Evolutionary conservation across 2,797 vertebrate species (phyloP).

Genomic region (Aulostomus chinensis): DNA sequence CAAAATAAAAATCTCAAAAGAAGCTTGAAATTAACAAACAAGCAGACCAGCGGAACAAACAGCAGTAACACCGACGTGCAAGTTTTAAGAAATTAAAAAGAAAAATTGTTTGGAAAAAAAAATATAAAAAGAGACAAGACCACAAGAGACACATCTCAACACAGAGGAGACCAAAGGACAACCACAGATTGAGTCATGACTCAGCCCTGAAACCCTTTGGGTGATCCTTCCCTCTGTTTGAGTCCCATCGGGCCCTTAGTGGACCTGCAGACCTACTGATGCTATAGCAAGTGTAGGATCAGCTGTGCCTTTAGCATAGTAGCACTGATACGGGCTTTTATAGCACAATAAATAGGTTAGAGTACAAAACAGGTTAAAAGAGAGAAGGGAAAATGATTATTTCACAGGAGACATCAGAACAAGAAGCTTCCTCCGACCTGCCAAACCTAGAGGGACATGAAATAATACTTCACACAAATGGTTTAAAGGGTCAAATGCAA

Average conservation of each 20-base stretch:
- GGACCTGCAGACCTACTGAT: constrained; percentile 59
- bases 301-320: constrained; percentile 54
- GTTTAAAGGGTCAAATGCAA: background rate
- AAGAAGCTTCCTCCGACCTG: constrained; percentile 37
- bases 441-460: constrained; percentile 44
- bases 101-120: constrained; percentile 38
- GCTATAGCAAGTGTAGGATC: constrained; percentile 43
- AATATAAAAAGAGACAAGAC: constrained; percentile 68
- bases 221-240: constrained; percentile 67
- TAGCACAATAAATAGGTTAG: constrained; percentile 27
- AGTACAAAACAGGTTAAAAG: constrained; percentile 48
- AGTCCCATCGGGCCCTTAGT: constrained; percentile 58
- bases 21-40: constrained; percentile 78
- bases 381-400: constrained; percentile 62
- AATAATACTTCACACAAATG: constrained; percentile 28
- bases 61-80: constrained; percentile 85
- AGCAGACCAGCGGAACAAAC: constrained; percentile 83
- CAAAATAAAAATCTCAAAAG: constrained; percentile 75
- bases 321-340: constrained; percentile 43
- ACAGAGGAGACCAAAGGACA: constrained; percentile 74
- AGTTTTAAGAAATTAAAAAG: constrained; percentile 45
- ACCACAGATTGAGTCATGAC: constrained; percentile 82
- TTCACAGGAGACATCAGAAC: constrained; percentile 26
- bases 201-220: constrained; percentile 76
- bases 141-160: constrained; percentile 80